A percentile compares a stretch with the other conserved stretches of the same genome.
Conservation (phyloP, 2,888 invertebrate genomes). For the Nezara viridula region DNA sequence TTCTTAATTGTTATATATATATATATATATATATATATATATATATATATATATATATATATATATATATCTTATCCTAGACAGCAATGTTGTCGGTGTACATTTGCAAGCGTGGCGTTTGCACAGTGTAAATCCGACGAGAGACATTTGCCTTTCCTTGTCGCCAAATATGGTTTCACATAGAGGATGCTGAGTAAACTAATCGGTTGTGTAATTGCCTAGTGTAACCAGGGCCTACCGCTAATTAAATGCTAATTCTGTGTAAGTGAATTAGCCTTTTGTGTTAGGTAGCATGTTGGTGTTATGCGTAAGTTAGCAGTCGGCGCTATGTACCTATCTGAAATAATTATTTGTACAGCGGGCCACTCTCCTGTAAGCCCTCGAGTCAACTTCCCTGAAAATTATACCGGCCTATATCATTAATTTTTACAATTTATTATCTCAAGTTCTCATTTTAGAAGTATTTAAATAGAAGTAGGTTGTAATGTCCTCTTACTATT, state of each 20-base stretch:
- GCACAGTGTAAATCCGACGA: slow-evolving; percentile 17
- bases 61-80: background rate
- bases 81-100: background rate
- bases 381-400: background rate
- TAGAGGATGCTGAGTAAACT: slow-evolving; percentile 11
- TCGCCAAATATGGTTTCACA: slow-evolving; percentile 34
- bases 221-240: background rate
- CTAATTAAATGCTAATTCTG: slow-evolving; percentile 45
- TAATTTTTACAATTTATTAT: background rate
- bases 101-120: background rate
- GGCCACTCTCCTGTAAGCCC: background rate
- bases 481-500: too few species aligned
- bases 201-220: slow-evolving; percentile 33
- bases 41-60: too few species aligned
- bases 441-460: background rate
- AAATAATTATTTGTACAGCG: slow-evolving; percentile 5
- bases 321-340: background rate
- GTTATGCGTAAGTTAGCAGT: background rate
- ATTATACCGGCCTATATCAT: background rate
- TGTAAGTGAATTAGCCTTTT: slow-evolving; percentile 47
- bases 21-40: too few species aligned
- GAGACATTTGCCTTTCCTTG: slow-evolving; percentile 27
- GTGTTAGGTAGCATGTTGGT: slow-evolving; percentile 13
- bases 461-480: too few species aligned
- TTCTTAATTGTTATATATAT: too few species aligned